These are phyloP conservation scores for Fopius arisanus DNA, from an alignment of 1,140 invertebrate species.

Conservation along the genomic window DNA sequence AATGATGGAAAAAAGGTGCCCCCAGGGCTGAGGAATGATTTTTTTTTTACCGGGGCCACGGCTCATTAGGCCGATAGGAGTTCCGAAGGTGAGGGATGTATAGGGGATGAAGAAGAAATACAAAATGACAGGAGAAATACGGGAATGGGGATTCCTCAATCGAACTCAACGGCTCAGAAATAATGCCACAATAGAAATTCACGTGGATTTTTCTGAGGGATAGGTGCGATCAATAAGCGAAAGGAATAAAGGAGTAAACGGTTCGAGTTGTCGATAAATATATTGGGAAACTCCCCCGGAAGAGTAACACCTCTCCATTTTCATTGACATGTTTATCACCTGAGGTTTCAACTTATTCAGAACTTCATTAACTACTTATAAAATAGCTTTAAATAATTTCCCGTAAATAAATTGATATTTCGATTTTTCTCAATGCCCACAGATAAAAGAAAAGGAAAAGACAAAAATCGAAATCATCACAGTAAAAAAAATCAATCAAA, in stretches of 20 bases:
- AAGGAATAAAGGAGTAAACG: slow-evolving; percentile 12
- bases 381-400: no score
- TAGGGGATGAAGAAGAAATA: not conserved
- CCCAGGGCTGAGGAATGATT: not conserved
- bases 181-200: slow-evolving; percentile 42
- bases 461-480: no score
- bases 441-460: no score
- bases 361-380: not conserved
- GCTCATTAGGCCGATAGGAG: not conserved
- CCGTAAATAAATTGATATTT: no score
- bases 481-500: no score
- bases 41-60: not conserved
- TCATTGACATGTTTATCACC: slow-evolving; percentile 49
- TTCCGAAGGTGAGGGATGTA: not conserved
- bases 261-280: slow-evolving; percentile 40
- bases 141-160: not conserved
- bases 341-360: not conserved
- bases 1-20: slow-evolving; percentile 6
- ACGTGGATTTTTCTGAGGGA: not conserved
- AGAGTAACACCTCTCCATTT: slow-evolving; percentile 28
- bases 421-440: no score
- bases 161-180: slow-evolving; percentile 49
- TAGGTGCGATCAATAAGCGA: slow-evolving; percentile 33
- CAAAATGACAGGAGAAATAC: not conserved
- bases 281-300: slow-evolving; percentile 34